Evolutionary conservation across 2,797 vertebrate genomes (phyloP), one percentile per base, ranked within the genome.

Genomic region (Manis javanica): DNA sequence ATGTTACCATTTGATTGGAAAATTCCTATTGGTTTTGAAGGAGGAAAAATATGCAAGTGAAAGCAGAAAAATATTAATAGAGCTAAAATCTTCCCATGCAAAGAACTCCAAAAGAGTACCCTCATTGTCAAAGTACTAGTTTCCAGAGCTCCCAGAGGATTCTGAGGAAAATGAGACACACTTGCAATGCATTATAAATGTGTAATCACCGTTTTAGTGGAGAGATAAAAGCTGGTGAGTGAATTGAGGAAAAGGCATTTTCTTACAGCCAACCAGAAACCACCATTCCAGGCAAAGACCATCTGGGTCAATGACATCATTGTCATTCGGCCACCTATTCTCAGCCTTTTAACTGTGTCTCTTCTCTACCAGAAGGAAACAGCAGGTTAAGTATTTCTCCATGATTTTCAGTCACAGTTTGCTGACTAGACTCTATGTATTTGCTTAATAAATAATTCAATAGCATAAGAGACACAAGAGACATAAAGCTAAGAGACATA

Each of bases 191-290:
- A 98, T 98, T 98, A 98, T 98, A 97, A 98, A 98, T 98, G 97
- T 97, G 96, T 97, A 98, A 98, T 99, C 99, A 98, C 96, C 98
- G 98, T 98, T 98, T 98, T 98, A 98, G 98, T 98, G 88, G 98
- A 71, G 91, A 66, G 97, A 96, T 94, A 95, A 98, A 98, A 98
- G 97, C 98, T 96, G 95, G 86, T 79, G 96, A 96, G 96, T 96
- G 90, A 98, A 98, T 97, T 59, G 64, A 95, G 94, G 89, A 97
- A 98, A 97, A 97, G 91, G 86, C 95, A 98, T 98, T 98, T 97
- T 97, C 96, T 97, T 86, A 95, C 16, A 97, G 92, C 97, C 96
- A 96, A 96, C 88, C 89, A 97, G 96, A 96, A 91, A 21, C 82
- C 97, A 96, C 97, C 97, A 98, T 98, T 98, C 98, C 26, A 26